Evolutionary conservation across 2,888 invertebrate species (phyloP), one percentile per base, ranked within the genome.

Genomic region (Gymnoscelis rufifasciata): DNA sequence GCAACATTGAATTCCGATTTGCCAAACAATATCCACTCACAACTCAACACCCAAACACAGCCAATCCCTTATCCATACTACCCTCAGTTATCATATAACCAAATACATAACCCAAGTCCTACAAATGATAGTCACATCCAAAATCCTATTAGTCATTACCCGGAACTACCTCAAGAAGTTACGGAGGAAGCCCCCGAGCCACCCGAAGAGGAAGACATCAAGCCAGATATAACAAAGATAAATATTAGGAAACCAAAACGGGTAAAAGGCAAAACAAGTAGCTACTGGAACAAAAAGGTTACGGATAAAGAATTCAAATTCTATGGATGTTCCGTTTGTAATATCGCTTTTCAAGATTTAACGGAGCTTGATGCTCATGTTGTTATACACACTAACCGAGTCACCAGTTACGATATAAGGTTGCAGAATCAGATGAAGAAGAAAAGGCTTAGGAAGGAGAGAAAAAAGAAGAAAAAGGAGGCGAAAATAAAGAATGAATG

Each of bases 281-380:
- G 57, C 51, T 83, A 76, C 27, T 78, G 79, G 65, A 83, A 83
- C 0, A 75, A 78, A 12, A 86, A 87, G 47, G 80, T 87, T 3
- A 66, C 57, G 0, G 83, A 84, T 28, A 68, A 74, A 10, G 63
- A 75, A 0, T 87, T 77, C 28, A 74, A 78, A 0, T 88, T 84
- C 43, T 88, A 83, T 14, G 84, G 83, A 0, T 88, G 87, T 49
- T 62, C 87, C 0, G 69, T 87, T 0, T 88, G 87, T 28, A 77
- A 86, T 39, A 65, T 84, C 1, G 75, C 77, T 7, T 87, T 69
- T 40, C 54, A 61, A 8, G 55, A 70, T 0, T 46, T 84, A 1
- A 54, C 66, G 0, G 77, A 83, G 3, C 53, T 88, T 1, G 86
- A 86, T 30, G 60, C 74, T 2, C 87, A 88, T 49, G 78, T 87